phyloP scores from a whole-genome alignment of 2,888 invertebrate species.

The Pediacus dermestoides region DNA sequence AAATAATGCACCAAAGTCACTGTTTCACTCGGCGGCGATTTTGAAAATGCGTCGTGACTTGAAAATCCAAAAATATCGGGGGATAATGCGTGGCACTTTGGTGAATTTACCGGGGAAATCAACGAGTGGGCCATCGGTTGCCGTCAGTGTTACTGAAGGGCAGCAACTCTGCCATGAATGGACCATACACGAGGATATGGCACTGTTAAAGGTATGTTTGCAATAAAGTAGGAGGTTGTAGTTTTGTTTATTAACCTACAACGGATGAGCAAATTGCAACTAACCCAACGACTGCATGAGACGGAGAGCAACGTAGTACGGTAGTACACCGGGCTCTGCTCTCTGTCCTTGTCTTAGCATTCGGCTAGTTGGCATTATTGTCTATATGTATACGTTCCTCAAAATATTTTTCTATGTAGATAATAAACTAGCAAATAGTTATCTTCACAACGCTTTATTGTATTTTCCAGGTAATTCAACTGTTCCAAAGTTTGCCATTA shows the following conservation, averaged over 20 bases:
- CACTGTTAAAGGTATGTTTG: slow-evolving; percentile 65
- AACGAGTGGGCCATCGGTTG: slow-evolving; percentile 32
- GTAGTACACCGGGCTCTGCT: no score
- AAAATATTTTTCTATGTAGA: no score
- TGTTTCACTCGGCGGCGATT: slow-evolving; percentile 76
- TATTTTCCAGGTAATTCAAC: slow-evolving; percentile 73
- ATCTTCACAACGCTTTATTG: no score
- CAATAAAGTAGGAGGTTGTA: no score
- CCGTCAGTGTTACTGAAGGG: slow-evolving; percentile 48
- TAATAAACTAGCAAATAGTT: no score
- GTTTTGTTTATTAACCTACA: no score
- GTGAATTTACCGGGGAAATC: slow-evolving; percentile 53
- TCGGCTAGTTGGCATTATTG: no score
- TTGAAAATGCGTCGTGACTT: slow-evolving; percentile 74
- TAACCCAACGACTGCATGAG: no score
- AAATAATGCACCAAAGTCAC: slow-evolving; percentile 71
- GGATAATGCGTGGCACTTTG: slow-evolving; percentile 53
- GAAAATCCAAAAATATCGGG: slow-evolving; percentile 68
- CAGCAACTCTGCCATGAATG: slow-evolving; percentile 77
- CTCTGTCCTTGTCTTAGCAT: no score
- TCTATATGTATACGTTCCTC: no score
- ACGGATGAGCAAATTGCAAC: no score
- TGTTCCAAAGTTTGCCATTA: slow-evolving; percentile 69
- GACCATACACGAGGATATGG: slow-evolving; percentile 88
- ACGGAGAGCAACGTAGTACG: no score